A percentile compares a stretch with the other conserved stretches of the same genome.
These are phyloP conservation scores for Oncorhynchus mykiss DNA, from an alignment of 2,113 vertebrate species.

Conservation along the genomic window DNA sequence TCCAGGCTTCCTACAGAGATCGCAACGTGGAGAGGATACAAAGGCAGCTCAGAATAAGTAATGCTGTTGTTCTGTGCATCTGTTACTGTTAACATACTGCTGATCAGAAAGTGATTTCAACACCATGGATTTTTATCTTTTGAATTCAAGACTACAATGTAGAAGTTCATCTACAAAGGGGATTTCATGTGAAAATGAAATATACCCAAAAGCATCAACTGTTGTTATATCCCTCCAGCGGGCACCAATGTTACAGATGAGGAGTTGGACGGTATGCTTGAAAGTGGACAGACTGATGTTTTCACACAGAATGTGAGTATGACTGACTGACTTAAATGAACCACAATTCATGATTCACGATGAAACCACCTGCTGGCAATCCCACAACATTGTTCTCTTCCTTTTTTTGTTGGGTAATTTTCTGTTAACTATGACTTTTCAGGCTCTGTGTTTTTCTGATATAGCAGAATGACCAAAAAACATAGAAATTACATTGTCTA, in stretches of 20 bases:
- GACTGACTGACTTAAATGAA: not conserved
- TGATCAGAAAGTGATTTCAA: not conserved
- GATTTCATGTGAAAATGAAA: not conserved
- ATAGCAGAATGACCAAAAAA: too few species aligned
- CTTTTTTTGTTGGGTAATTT: too few species aligned
- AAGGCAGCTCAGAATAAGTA: conserved; percentile 87
- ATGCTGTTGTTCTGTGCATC: conserved; percentile 62
- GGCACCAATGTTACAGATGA: conserved; percentile 78
- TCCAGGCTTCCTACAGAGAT: conserved; percentile 84
- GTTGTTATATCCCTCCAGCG: conserved; percentile 59
- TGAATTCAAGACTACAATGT: not conserved
- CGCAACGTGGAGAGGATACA: conserved; percentile 86
- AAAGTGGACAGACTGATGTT: conserved; percentile 85
- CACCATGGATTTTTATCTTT: not conserved
- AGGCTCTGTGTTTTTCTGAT: too few species aligned
- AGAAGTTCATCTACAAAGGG: not conserved
- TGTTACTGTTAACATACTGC: not conserved
- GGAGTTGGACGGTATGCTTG: conserved; percentile 84
- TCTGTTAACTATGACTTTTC: too few species aligned
- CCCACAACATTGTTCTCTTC: too few species aligned
- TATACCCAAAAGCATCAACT: not conserved
- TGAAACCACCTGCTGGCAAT: too few species aligned
- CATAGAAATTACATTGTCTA: too few species aligned
- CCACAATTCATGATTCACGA: not conserved
- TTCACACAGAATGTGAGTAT: conserved; percentile 90